Conservation (phyloP, 2,797 vertebrate species). For the Chiropotes sagulatus region DNA sequence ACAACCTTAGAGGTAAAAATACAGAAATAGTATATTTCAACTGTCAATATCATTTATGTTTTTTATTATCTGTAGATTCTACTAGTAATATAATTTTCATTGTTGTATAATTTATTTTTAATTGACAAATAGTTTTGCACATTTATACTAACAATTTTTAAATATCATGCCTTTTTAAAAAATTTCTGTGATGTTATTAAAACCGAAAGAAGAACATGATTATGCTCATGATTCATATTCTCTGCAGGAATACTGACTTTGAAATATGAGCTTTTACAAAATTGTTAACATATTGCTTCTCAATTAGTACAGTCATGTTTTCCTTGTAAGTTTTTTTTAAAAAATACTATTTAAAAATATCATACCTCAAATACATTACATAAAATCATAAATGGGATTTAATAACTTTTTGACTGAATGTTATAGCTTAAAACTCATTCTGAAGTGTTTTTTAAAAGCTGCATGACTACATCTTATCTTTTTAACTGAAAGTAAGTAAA, state of each 20-base stretch:
- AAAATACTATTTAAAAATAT: neutral
- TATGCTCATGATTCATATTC: neutral
- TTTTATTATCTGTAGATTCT: neutral
- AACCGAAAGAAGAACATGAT: neutral
- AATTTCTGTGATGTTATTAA: neutral
- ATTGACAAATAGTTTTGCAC: neutral
- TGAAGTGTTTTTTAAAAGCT: neutral
- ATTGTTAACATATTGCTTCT: neutral
- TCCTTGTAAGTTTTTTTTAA: neutral
- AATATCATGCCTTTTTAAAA: neutral
- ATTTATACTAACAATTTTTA: conserved; percentile 21
- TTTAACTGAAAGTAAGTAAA: neutral
- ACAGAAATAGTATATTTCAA: neutral
- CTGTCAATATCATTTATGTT: neutral
- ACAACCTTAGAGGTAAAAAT: neutral
- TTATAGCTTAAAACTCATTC: neutral
- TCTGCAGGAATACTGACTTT: conserved; percentile 4
- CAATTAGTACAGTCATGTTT: neutral
- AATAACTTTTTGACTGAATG: neutral
- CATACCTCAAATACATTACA: neutral
- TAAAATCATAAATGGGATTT: neutral
- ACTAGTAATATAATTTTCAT: neutral
- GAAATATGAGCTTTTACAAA: conserved; percentile 16
- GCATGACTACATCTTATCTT: neutral
- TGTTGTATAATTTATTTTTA: neutral